A percentile compares a stretch with the other conserved stretches of the same genome.
These are phyloP conservation scores for Diachrysia chrysitis DNA, from an alignment of 2,888 invertebrate species.

Conservation along the genomic window DNA sequence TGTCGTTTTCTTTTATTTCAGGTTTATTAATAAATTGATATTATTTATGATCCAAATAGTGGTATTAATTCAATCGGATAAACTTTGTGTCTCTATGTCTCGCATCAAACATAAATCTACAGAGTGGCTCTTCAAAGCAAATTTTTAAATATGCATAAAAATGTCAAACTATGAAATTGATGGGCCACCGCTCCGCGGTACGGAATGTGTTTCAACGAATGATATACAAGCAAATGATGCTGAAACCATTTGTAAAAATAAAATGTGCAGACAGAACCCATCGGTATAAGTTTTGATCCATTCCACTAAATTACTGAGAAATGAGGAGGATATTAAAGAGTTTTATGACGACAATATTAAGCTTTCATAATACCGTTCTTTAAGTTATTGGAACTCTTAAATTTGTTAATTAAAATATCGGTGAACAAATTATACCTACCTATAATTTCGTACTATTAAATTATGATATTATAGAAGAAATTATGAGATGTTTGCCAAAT, in stretches of 20 bases:
- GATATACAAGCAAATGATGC: slow-evolving; percentile 78
- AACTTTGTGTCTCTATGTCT: slow-evolving; percentile 67
- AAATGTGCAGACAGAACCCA: slow-evolving; percentile 75
- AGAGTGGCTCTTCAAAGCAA: slow-evolving; percentile 83
- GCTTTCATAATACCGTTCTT: slow-evolving; percentile 33
- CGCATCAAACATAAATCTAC: slow-evolving; percentile 78
- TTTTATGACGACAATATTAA: slow-evolving; percentile 42
- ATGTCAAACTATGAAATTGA: slow-evolving; percentile 85
- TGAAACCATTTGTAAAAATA: slow-evolving; percentile 84
- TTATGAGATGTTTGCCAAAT: slow-evolving; percentile 59
- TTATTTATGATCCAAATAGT: slow-evolving; percentile 45
- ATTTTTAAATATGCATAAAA: slow-evolving; percentile 88
- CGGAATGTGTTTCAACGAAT: slow-evolving; percentile 79
- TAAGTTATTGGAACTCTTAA: slow-evolving; percentile 25
- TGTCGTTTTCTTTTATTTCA: slow-evolving; percentile 35
- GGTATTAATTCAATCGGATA: slow-evolving; percentile 51
- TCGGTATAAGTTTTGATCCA: slow-evolving; percentile 59
- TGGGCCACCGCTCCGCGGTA: slow-evolving; percentile 71
- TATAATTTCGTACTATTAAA: slow-evolving; percentile 12
- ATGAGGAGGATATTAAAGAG: slow-evolving; percentile 44
- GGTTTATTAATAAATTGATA: slow-evolving; percentile 30
- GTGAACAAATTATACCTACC: slow-evolving; percentile 11
- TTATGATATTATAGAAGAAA: slow-evolving; percentile 32
- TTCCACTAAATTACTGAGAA: slow-evolving; percentile 55
- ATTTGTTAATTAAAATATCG: slow-evolving; percentile 39